A percentile compares a stretch with the other conserved stretches of the same genome.
Evolutionary conservation across 2,888 invertebrate species (phyloP).

Genomic region (Xanthia togata): DNA sequence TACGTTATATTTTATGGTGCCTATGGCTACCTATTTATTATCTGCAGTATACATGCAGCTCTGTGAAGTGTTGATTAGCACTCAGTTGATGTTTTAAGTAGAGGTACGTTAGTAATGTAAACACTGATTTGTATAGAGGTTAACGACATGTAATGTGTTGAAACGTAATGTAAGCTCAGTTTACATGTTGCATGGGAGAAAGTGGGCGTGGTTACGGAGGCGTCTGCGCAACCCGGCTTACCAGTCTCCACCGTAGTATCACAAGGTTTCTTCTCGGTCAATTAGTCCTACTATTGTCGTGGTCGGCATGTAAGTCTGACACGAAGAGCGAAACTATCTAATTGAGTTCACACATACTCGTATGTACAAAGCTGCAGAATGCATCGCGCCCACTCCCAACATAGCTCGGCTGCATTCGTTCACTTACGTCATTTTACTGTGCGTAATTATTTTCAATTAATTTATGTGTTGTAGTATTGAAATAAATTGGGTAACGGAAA

Average conservation of each 20-base stretch:
- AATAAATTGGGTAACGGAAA: constrained; percentile 28
- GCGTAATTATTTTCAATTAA: constrained; percentile 49
- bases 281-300: constrained; percentile 75
- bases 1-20: constrained; percentile 36
- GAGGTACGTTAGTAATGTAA: constrained; percentile 69
- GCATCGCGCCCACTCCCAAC: constrained; percentile 69
- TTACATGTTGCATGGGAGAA: constrained; percentile 72
- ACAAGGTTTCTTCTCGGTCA: constrained; percentile 69
- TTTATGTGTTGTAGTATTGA: constrained; percentile 36
- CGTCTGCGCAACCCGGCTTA: constrained; percentile 47
- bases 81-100: constrained; percentile 69
- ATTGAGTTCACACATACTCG: constrained; percentile 84
- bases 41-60: constrained; percentile 64
- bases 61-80: constrained; percentile 72
- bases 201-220: constrained; percentile 68
- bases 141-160: constrained; percentile 74
- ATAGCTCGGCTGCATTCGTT: constrained; percentile 53
- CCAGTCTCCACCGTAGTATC: constrained; percentile 35
- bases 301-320: constrained; percentile 72
- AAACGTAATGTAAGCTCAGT: constrained; percentile 69
- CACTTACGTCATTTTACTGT: constrained; percentile 54
- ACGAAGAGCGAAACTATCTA: constrained; percentile 80
- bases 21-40: constrained; percentile 52
- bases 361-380: constrained; percentile 80
- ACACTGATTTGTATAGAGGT: constrained; percentile 75